Percentiles rank a stretch among this genome's conserved stretches.
phyloP scores from a whole-genome alignment of 2,888 invertebrate species.

The Spilosoma lubricipeda region DNA sequence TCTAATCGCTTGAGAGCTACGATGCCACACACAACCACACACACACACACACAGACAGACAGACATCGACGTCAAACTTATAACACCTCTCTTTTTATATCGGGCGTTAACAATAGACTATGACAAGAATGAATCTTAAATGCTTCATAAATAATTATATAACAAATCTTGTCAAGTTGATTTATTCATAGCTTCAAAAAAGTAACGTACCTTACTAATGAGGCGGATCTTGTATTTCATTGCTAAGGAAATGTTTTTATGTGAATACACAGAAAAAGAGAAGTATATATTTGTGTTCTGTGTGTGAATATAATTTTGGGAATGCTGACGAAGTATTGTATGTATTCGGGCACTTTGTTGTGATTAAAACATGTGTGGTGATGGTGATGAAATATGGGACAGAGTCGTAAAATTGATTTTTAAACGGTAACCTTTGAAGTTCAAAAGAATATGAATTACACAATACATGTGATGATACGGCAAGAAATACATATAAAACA shows the following conservation, averaged over 20 bases:
- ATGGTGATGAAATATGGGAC: neutral
- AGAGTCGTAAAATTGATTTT: neutral
- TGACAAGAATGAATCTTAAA: neutral
- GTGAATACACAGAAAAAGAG: no score
- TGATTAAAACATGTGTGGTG: constrained; percentile 2
- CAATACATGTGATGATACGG: neutral
- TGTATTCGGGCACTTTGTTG: constrained; percentile 1
- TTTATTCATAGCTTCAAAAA: constrained; percentile 5
- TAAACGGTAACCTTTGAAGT: neutral
- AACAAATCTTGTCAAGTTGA: neutral
- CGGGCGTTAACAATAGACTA: neutral
- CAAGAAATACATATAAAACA: neutral
- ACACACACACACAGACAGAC: no score
- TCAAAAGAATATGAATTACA: neutral
- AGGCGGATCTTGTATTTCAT: neutral
- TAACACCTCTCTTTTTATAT: no score
- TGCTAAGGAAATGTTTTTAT: neutral
- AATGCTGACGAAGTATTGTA: neutral
- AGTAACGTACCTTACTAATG: neutral
- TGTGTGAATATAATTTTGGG: neutral
- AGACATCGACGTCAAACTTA: no score
- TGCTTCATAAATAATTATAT: neutral
- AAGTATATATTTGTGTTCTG: no score
- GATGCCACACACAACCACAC: no score
- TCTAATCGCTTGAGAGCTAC: no score